Conservation (phyloP, 2,888 invertebrate species). For the Agelastica alni region DNA sequence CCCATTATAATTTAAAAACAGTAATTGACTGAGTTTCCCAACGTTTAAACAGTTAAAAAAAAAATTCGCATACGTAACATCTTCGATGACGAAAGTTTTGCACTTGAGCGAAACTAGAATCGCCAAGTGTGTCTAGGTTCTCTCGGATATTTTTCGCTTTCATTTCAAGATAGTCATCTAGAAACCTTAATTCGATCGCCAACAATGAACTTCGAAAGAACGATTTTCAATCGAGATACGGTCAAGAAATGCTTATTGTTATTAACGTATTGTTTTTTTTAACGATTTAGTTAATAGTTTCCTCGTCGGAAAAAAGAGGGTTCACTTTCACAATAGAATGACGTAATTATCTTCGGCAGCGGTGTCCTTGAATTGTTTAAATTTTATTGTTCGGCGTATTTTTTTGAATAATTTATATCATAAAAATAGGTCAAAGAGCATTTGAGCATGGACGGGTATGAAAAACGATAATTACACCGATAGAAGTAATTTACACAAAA, state of each 20-base stretch:
- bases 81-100: conserved; percentile 11
- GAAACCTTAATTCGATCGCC: conserved; percentile 14
- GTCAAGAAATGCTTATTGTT: conserved; percentile 8
- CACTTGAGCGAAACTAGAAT: conserved; percentile 15
- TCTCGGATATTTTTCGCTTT: conserved; percentile 8
- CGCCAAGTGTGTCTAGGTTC: conserved; percentile 16
- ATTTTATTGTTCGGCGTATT: background rate
- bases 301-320: conserved; percentile 8
- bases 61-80: conserved; percentile 1
- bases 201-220: conserved; percentile 15
- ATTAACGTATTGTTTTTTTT: conserved; percentile 16
- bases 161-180: background rate
- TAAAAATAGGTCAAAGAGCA: too few species aligned
- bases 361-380: background rate
- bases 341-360: background rate
- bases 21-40: too few species aligned
- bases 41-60: too few species aligned
- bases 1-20: too few species aligned
- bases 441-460: too few species aligned
- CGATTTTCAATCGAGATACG: conserved; percentile 1
- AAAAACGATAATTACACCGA: too few species aligned
- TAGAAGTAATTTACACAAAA: too few species aligned
- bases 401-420: background rate
- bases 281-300: conserved; percentile 3
- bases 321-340: conserved; percentile 19